Conservation (phyloP, 1,140 invertebrate species). For the Drosophila lacertosa region DNA sequence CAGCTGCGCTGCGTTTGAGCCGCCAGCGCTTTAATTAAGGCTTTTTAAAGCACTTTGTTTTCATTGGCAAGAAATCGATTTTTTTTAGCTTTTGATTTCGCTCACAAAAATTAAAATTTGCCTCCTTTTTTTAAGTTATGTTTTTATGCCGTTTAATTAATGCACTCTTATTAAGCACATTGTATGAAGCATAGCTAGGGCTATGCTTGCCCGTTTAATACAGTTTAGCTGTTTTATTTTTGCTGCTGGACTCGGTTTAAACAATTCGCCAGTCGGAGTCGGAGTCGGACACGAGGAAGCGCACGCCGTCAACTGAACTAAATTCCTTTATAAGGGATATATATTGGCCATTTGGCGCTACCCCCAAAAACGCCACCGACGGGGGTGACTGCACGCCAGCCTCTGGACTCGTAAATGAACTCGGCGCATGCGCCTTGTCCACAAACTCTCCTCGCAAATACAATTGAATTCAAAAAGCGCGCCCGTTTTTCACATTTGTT, state of each 20-base stretch:
- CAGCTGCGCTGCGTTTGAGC: neutral
- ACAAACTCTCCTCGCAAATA: neutral
- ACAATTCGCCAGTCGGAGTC: slow-evolving; percentile 41
- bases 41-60: slow-evolving; percentile 68
- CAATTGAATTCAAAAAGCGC: slow-evolving; percentile 24
- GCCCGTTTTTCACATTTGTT: no score
- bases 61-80: slow-evolving; percentile 78
- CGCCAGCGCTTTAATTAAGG: slow-evolving; percentile 4
- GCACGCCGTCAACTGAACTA: slow-evolving; percentile 79
- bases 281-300: slow-evolving; percentile 58
- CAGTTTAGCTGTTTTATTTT: slow-evolving; percentile 26
- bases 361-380: slow-evolving; percentile 14
- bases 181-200: neutral
- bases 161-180: slow-evolving; percentile 18
- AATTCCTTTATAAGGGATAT: slow-evolving; percentile 72
- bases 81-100: slow-evolving; percentile 60
- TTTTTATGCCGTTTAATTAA: slow-evolving; percentile 19
- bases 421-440: slow-evolving; percentile 20
- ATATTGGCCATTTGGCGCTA: slow-evolving; percentile 36
- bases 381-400: slow-evolving; percentile 39
- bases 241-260: slow-evolving; percentile 25
- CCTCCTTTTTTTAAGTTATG: slow-evolving; percentile 11
- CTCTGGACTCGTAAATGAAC: neutral
- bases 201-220: slow-evolving; percentile 1
- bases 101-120: slow-evolving; percentile 29